These are phyloP conservation scores for Falco rusticolus DNA, from an alignment of 2,797 vertebrate species.

Conservation along the genomic window DNA sequence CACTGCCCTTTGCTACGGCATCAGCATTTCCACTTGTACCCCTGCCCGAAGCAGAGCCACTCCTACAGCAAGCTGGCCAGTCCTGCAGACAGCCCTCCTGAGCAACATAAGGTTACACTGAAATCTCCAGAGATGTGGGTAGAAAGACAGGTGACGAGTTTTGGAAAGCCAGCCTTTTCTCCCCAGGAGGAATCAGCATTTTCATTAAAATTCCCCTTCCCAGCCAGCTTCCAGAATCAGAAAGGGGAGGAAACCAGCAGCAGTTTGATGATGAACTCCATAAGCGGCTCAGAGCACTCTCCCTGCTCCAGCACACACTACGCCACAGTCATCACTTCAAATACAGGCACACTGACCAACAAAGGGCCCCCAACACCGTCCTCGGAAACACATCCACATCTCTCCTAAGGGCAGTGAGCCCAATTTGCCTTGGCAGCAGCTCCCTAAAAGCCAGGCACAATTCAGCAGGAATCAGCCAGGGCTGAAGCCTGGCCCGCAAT, in stretches of 20 bases:
- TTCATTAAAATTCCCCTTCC: background rate
- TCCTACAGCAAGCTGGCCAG: background rate
- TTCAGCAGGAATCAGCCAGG: background rate
- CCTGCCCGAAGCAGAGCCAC: background rate
- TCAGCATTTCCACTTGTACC: accelerated
- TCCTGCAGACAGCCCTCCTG: background rate
- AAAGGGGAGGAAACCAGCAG: background rate
- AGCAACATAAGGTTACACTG: accelerated
- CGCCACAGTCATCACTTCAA: background rate
- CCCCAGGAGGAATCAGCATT: background rate
- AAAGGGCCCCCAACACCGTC: accelerated
- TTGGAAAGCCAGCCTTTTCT: background rate
- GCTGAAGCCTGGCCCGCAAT: background rate
- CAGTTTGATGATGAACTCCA: background rate
- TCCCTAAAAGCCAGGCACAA: background rate
- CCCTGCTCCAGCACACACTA: background rate
- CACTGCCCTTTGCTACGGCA: background rate
- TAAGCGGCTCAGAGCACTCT: background rate
- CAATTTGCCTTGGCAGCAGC: background rate
- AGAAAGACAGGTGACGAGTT: accelerated
- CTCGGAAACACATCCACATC: background rate
- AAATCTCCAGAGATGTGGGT: background rate
- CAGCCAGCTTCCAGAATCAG: background rate
- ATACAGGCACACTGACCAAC: background rate
- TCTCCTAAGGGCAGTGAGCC: background rate